phyloP scores from a whole-genome alignment of 2,888 invertebrate species.

The Girardia tigrina region DNA sequence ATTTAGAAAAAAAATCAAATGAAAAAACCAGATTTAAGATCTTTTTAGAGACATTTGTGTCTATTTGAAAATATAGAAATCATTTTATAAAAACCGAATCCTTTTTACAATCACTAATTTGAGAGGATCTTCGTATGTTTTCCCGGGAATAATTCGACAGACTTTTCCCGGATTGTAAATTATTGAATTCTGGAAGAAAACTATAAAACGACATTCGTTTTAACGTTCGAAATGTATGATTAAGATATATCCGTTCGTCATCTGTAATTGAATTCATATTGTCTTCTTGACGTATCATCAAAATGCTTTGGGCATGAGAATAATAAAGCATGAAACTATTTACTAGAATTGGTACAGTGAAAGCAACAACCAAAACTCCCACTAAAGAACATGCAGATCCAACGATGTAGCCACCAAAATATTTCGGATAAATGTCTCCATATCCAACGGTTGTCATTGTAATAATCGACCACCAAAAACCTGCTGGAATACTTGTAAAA shows the following conservation, averaged over 20 bases:
- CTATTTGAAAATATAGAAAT: not conserved
- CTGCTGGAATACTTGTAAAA: conserved; percentile 64
- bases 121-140: not conserved
- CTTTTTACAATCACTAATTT: not conserved
- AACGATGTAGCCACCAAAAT: conserved; percentile 33
- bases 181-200: conserved; percentile 24
- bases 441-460: conserved; percentile 88
- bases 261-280: conserved; percentile 24
- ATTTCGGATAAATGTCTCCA: conserved; percentile 76
- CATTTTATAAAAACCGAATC: not conserved
- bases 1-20: not conserved
- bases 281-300: conserved; percentile 21
- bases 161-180: not conserved
- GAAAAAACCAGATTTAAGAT: not conserved
- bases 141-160: not conserved
- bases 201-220: conserved; percentile 31
- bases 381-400: conserved; percentile 35
- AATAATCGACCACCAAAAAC: conserved; percentile 89
- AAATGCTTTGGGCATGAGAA: conserved; percentile 35
- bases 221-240: conserved; percentile 27
- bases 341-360: conserved; percentile 36
- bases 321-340: conserved; percentile 37
- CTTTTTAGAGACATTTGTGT: not conserved
- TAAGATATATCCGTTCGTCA: conserved; percentile 29
- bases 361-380: conserved; percentile 34